Evolutionary conservation across 2,888 invertebrate genomes (phyloP), one percentile per base, ranked within the genome.

Genomic region (Operophtera brumata): DNA sequence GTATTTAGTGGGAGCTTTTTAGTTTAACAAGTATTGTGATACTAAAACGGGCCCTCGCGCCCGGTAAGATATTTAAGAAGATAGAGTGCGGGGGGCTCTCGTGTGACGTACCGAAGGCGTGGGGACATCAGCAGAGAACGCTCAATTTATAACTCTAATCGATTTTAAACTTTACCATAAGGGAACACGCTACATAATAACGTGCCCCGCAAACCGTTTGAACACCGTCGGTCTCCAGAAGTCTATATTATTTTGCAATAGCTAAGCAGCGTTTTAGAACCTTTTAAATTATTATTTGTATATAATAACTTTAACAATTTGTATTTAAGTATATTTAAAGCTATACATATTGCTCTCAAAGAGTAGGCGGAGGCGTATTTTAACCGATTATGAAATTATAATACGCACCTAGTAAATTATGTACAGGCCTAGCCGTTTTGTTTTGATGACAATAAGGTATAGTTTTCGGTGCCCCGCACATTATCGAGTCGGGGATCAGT

Each of bases 1-100:
- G 77, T 69, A 71, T 73, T 74, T 77, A 79, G 78, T 76, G 78
- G 78, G 82, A 83, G 78, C 79, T 82, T 84, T n/a, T 86, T 84
- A 81, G 82, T 84, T 84, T 78, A 62, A 82, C 84, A 79, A 78
- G 71, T 81, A 83, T 86, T 87, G 87, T 88, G 87, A 86, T 87
- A 86, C 82, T 85, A 82, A 78, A 77, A 73, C 78, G 85, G 85
- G 86, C 80, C 75, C 79, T 79, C 77, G 71, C 74, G 82, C 81
- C 80, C 82, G 75, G 75, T 83, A 82, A 84, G 84, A 72, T 84
- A 77, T 78, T 77, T 81, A 77, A 75, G 73, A 61, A 66, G 69
- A 41, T 20, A 28, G 45, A 25, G 13, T 30, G 28, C 35, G 30
- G 32, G 34, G 36, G 12, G 11, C 42, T 25, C 40, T 14, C 28